A percentile compares a stretch with the other conserved stretches of the same genome.
Evolutionary conservation across 2,113 vertebrate genomes (phyloP).

Genomic region (Manacus vitellinus): DNA sequence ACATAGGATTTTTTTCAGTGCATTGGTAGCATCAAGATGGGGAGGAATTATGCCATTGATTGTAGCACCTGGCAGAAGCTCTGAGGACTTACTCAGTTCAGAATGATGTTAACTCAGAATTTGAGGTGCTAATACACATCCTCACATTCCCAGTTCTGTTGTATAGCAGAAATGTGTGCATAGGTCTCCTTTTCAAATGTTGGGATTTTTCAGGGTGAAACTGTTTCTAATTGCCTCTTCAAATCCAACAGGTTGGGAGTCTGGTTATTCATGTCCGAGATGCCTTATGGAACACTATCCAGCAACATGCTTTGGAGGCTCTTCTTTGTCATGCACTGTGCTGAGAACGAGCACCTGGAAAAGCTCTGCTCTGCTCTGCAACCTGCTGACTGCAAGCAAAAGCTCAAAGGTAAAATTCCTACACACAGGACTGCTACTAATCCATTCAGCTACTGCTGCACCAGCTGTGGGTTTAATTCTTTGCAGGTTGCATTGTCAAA

Average conservation of each 20-base stretch:
- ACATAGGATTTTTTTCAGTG: background rate
- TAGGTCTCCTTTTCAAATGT: background rate
- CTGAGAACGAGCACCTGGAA: constrained; percentile 81
- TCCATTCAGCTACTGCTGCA: background rate
- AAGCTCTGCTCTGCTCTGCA: constrained; percentile 65
- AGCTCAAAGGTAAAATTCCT: constrained; percentile 80
- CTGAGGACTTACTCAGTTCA: background rate
- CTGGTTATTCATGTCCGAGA: constrained; percentile 98
- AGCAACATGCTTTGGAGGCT: constrained; percentile 94
- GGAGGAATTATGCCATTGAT: background rate
- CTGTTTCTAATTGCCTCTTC: background rate
- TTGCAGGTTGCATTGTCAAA: background rate
- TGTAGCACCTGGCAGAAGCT: background rate
- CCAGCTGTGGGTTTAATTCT: background rate
- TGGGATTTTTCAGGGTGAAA: background rate
- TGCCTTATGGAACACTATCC: constrained; percentile 94
- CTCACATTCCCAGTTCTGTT: background rate
- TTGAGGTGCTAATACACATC: background rate
- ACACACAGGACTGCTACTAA: background rate
- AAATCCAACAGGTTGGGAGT: constrained; percentile 85
- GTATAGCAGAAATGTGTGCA: background rate
- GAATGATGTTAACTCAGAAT: background rate
- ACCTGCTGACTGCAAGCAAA: constrained; percentile 73
- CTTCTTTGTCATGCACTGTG: constrained; percentile 92
- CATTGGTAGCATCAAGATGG: background rate